Conservation (phyloP, 2,888 invertebrate species). For the Athetis lepigone region DNA sequence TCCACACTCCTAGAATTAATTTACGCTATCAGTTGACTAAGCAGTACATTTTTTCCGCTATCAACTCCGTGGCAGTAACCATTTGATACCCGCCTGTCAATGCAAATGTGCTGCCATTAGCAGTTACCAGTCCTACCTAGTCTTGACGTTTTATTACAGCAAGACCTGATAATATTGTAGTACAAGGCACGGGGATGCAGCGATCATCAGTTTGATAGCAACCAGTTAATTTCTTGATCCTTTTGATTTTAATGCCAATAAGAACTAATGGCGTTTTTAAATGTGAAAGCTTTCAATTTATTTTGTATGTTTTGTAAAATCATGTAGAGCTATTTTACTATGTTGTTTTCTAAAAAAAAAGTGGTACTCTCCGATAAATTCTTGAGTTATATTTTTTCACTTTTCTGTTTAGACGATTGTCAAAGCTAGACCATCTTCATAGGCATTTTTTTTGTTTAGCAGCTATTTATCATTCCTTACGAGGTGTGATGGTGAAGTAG, state of each 20-base stretch:
- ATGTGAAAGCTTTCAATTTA: neutral
- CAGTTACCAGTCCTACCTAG: constrained; percentile 27
- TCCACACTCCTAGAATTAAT: constrained; percentile 2
- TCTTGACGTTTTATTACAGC: constrained; percentile 28
- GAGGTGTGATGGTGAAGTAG: neutral
- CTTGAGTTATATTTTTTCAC: too few relatives aligned
- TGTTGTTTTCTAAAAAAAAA: too few relatives aligned
- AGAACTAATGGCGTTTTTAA: neutral
- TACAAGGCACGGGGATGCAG: constrained; percentile 17
- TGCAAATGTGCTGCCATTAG: constrained; percentile 52
- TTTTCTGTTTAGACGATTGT: too few relatives aligned
- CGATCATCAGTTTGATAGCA: constrained; percentile 4
- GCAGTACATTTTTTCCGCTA: constrained; percentile 23
- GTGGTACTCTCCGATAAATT: too few relatives aligned
- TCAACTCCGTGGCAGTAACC: constrained; percentile 16
- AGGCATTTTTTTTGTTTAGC: too few relatives aligned
- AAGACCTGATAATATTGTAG: constrained; percentile 18
- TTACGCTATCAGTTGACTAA: constrained; percentile 13
- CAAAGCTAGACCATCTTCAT: too few relatives aligned
- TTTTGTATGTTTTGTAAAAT: neutral
- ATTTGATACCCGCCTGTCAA: constrained; percentile 36
- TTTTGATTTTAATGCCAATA: neutral
- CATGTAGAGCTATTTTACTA: neutral
- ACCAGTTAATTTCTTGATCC: neutral
- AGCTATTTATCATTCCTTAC: neutral